Evolutionary conservation across 2,113 vertebrate genomes (phyloP).

Genomic region (Tragelaphus imberbis): DNA sequence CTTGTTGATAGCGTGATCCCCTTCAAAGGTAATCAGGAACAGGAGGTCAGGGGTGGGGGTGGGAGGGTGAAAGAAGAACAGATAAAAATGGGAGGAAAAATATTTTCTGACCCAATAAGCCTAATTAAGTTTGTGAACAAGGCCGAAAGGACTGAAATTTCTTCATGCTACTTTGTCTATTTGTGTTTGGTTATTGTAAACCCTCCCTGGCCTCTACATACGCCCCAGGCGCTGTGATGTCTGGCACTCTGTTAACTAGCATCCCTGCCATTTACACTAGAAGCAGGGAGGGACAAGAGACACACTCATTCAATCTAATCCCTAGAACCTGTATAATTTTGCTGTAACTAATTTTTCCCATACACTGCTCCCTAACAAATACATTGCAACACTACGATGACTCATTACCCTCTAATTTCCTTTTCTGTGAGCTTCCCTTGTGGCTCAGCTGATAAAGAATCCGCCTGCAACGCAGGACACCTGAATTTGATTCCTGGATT

Average conservation of each 20-base stretch:
- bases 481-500: background rate
- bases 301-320: background rate
- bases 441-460: background rate
- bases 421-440: background rate
- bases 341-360: background rate
- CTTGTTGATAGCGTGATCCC: conserved; percentile 10
- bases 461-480: background rate
- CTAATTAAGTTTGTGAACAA: conserved; percentile 75
- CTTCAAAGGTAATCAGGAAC: conserved; percentile 44
- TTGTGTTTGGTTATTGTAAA: conserved; percentile 81
- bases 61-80: conserved; percentile 6
- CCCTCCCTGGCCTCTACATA: conserved; percentile 72
- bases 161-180: conserved; percentile 82
- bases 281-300: background rate
- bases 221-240: conserved; percentile 70
- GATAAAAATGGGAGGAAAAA: conserved; percentile 50
- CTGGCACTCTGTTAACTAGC: conserved; percentile 59
- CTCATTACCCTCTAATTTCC: background rate
- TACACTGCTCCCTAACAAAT: conserved; percentile 17
- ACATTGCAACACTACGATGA: background rate
- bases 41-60: background rate
- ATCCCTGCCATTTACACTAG: conserved; percentile 3
- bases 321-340: conserved; percentile 40
- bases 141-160: conserved; percentile 78
- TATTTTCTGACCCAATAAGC: conserved; percentile 83